Base-by-base conservation (phyloP, 2,888 invertebrate species). In the Notodonta dromedarius region DNA sequence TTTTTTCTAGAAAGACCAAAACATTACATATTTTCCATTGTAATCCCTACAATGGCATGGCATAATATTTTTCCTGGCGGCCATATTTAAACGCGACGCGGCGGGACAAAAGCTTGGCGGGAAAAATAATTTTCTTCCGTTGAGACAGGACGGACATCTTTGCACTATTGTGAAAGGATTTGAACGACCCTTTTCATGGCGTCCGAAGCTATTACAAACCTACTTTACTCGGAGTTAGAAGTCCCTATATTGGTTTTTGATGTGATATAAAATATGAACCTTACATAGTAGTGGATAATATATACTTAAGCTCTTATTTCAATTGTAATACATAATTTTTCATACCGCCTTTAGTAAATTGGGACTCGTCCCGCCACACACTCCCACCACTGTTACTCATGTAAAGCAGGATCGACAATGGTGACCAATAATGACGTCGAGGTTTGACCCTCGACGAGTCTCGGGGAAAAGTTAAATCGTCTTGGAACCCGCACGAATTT, bases 101-200 rank as follows among this genome's bases (percentile, higher is more conserved):
- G 57, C 79, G 74, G 84, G 83, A 89, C 87, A 90, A 91, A 87
- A 84, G 86, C 78, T 73, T 69, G 78, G 75, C 80, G 85, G 81
- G 78, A 85, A 91, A 63, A 92, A 91, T 90, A 84, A 90, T 90
- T 91, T 91, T 89, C 87, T 81, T 82, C 80, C 76, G 73, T 70
- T 65, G 76, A 82, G 82, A 76, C 83, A 83, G 84, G 86, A 83
- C 86, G 85, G 24, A 24, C 24, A 24, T 24, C 24, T 84, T 83
- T 85, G 74, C 84, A 87, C 90, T 85, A 89, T 93, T 93, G 90
- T 91, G 82, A 82, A 86, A 84, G 87, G 89, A 89, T 90, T 89
- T 88, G 78, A 85, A 87, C 86, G 78, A 77, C 74, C 80, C 84
- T 83, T 82, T 87, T 84, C 83, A 82, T 70, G 68, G 77, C 78